Evolutionary conservation across 1,140 invertebrate genomes (phyloP).

Genomic region (Neodiprion lecontei): DNA sequence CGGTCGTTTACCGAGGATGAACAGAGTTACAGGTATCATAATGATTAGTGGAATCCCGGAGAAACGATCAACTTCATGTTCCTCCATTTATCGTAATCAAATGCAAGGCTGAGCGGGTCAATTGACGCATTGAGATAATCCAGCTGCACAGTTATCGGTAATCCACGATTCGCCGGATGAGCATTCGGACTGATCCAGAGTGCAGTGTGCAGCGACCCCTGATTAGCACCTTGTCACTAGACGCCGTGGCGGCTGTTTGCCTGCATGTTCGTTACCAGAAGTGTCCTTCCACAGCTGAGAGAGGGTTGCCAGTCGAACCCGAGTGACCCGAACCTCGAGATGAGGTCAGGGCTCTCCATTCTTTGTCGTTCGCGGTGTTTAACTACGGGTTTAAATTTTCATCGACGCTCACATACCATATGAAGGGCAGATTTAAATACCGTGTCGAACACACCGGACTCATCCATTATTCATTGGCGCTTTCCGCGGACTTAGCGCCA

Average conservation of each 20-base stretch:
- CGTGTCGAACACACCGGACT: slow-evolving; percentile 43
- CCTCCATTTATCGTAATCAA: too few relatives aligned
- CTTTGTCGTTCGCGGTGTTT: not conserved
- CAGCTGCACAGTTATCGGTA: not conserved
- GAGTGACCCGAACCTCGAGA: too few relatives aligned
- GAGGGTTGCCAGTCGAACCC: too few relatives aligned
- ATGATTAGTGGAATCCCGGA: too few relatives aligned
- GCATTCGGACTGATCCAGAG: not conserved
- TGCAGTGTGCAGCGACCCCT: not conserved
- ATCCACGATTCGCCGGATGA: not conserved
- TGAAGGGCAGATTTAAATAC: slow-evolving; percentile 44
- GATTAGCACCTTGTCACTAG: not conserved
- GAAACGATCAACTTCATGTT: too few relatives aligned
- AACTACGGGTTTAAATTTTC: not conserved
- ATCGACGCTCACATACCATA: not conserved
- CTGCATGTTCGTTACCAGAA: too few relatives aligned
- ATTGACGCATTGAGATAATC: too few relatives aligned
- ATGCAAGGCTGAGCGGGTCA: too few relatives aligned
- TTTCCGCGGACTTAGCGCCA: not conserved
- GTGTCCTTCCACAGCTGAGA: too few relatives aligned
- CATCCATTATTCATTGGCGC: slow-evolving; percentile 50
- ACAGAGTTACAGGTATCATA: too few relatives aligned
- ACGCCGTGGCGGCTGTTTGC: not conserved
- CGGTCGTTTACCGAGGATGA: too few relatives aligned
- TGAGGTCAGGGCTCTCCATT: not conserved